phyloP scores from a whole-genome alignment of 2,797 vertebrate genomes.

The Falco biarmicus region DNA sequence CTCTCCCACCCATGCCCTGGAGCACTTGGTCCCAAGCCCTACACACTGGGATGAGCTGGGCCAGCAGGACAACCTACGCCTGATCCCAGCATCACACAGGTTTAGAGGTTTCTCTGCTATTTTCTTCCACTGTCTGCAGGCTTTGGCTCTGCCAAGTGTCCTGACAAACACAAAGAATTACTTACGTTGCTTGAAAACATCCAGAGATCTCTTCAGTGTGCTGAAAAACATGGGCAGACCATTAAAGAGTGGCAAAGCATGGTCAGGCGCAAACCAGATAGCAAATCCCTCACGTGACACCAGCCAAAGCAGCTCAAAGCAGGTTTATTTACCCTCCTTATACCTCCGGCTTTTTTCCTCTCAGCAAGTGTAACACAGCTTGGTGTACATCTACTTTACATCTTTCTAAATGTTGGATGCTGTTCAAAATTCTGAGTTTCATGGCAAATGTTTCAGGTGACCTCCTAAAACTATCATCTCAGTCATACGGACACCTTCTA shows the following conservation, averaged over 20 bases:
- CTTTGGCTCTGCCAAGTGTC: not conserved
- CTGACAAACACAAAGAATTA: conserved; percentile 20
- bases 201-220: conserved; percentile 90
- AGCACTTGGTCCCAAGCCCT: not conserved
- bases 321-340: not conserved
- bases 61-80: not conserved
- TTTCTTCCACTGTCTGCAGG: not conserved
- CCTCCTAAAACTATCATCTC: not conserved
- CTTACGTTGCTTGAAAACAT: conserved; percentile 95
- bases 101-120: not conserved
- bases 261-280: not conserved
- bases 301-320: not conserved
- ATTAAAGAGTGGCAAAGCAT: not conserved
- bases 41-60: fast-evolving
- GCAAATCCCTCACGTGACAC: not conserved
- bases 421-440: not conserved
- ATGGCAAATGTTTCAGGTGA: not conserved
- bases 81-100: not conserved
- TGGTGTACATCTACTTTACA: not conserved
- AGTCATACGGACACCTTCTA: not conserved
- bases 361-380: not conserved
- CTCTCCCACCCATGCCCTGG: not conserved
- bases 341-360: not conserved
- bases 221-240: conserved; percentile 69
- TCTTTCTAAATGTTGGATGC: not conserved